Percentiles rank a stretch among this genome's conserved stretches.
Evolutionary conservation across 2,113 vertebrate species (phyloP).

Genomic region (Copsychus sechellarum): DNA sequence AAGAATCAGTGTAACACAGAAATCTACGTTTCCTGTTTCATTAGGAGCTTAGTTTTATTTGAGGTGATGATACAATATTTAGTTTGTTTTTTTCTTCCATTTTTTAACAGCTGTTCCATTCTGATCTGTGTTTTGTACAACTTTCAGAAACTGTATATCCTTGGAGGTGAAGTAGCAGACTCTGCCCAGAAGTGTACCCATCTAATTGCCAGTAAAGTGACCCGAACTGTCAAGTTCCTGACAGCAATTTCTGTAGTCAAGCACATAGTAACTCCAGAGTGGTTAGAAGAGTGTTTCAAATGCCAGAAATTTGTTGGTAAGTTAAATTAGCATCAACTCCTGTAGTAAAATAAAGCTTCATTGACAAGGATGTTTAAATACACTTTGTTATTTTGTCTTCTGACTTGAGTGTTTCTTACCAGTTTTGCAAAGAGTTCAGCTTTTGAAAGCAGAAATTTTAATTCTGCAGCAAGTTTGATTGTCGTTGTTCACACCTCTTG

Average conservation of each 20-base stretch:
- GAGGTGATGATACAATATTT: background rate
- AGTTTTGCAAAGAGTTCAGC: background rate
- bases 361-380: background rate
- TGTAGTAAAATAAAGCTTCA: background rate
- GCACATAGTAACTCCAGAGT: slow-evolving; percentile 91
- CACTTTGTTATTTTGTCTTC: background rate
- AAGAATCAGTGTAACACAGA: background rate
- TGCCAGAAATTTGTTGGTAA: slow-evolving; percentile 89
- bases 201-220: slow-evolving; percentile 91
- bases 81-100: background rate
- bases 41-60: background rate
- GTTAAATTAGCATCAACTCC: background rate
- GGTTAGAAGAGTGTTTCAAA: slow-evolving; percentile 96
- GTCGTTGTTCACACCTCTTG: background rate
- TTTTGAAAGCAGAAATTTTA: background rate
- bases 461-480: background rate
- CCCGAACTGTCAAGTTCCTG: slow-evolving; percentile 94
- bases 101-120: background rate
- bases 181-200: slow-evolving; percentile 90
- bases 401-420: background rate
- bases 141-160: slow-evolving; percentile 87
- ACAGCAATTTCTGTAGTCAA: slow-evolving; percentile 92
- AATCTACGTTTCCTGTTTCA: background rate
- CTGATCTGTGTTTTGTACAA: background rate
- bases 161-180: slow-evolving; percentile 92